Evolutionary conservation across 2,888 invertebrate genomes (phyloP), one percentile per base, ranked within the genome.

Genomic region (Phania funesta): DNA sequence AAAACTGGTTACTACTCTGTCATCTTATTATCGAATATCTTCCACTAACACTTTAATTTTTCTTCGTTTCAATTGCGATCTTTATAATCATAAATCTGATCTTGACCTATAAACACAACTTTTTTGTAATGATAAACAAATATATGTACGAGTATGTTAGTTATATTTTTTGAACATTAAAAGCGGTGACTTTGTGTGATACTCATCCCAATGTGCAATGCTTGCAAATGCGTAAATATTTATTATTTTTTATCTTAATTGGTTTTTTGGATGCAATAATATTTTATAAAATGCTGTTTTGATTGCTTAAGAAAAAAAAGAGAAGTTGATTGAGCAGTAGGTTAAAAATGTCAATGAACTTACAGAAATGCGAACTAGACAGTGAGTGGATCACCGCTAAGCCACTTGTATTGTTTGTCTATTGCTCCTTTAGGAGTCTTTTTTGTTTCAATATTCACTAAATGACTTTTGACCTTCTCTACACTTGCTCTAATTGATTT

Each of bases 201-300:
- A 73, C 71, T 73, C 78, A 79, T 79, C 78, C 44, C 78, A 79
- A 60, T 38, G 78, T 79, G 78, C 71, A 65, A 18, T 62, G 13
- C 16, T 79, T 79, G 71, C 58, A 48, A 67, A 18, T 52, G 48
- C 29, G 41, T n/a, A 52, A 26, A 16, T 29, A 58, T 52, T 46
- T 50, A 44, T 3, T 35, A 16, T 44, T 18, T 54, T 35, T 41
- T 35, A 29, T 52, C 41, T 24, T 32, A 56, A 74, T 52, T 38
- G 22, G 16, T 20, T 35, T 54, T 20, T 52, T 77, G 52, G 70
- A 79, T 65, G 65, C 50, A 79, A 70, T 54, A 68, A 26, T 41
- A n/a, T 73, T 65, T 24, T 74, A 38, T 74, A 41, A 32, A 60
- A 60, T 68, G 68, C 41, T 65, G 52, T 22, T 73, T 73, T 52